phyloP scores from a whole-genome alignment of 2,113 vertebrate genomes.

The Zapornia atra region DNA sequence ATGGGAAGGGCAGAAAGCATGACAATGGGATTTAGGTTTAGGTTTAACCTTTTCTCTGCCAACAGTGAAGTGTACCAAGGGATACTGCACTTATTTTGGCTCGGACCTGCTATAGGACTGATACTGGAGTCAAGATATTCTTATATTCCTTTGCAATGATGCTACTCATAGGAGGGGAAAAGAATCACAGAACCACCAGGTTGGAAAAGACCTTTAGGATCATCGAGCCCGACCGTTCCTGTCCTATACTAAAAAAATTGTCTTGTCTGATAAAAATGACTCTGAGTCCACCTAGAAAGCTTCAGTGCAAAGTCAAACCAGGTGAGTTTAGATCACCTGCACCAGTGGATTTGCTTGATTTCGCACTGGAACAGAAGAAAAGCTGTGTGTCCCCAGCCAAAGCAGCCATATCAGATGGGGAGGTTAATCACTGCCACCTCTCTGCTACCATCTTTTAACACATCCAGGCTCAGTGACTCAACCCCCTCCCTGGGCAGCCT shows the following conservation, averaged over 20 bases:
- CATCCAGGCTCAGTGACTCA: too few relatives aligned
- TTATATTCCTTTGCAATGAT: neutral
- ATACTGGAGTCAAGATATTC: too few relatives aligned
- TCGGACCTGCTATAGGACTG: neutral
- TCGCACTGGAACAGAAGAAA: neutral
- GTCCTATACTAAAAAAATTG: too few relatives aligned
- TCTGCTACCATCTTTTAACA: neutral
- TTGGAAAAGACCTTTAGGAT: too few relatives aligned
- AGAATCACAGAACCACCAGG: neutral
- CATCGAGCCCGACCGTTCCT: too few relatives aligned
- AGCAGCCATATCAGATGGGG: rapidly evolving
- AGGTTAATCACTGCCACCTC: neutral
- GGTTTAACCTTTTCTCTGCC: neutral
- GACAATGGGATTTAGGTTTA: neutral
- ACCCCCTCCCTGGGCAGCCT: too few relatives aligned
- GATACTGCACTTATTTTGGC: neutral
- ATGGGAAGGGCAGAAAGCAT: neutral
- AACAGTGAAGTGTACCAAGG: neutral
- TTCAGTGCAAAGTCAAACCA: neutral
- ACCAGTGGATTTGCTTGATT: neutral
- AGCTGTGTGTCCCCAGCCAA: neutral
- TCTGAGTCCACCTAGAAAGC: neutral
- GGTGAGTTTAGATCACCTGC: too few relatives aligned
- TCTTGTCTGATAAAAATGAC: neutral
- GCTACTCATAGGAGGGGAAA: neutral